Evolutionary conservation across 1,140 invertebrate genomes (phyloP), one percentile per base, ranked within the genome.

Genomic region (Aphelenchoides besseyi): DNA sequence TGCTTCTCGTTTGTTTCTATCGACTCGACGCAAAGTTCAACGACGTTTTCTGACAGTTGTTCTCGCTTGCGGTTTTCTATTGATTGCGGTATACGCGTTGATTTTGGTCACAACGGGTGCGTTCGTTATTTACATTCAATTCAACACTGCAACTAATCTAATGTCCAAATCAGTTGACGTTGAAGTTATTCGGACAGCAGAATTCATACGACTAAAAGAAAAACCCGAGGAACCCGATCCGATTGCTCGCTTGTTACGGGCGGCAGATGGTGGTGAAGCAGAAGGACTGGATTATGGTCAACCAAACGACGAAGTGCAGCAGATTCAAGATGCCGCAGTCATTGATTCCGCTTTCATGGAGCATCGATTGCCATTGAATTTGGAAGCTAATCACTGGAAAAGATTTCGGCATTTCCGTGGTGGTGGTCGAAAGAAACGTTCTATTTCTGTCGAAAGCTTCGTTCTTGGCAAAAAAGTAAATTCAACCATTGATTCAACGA

Each of bases 41-140:
- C 63, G 63, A 32, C 63, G 32, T 16, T 1, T 66, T 18, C 16
- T 66, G 12, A 29, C 16, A 30, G 16, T 16, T 12, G 32, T 66
- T 53, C 32, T 66, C 12, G 12, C 30, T 37, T 66, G 63, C 36
- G 63, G 63, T 2, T 33, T 66, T 29, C 16, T 66, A 12, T 29
- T 66, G 36, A 35, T 66, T 32, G 28, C 23, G 12, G 16, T 66
- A n/a, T 66, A 66, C 36, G 63, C 36, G n/a, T 53, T 66, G 8
- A 36, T 66, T 12, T 26, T 66, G 18, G 32, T 66, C 18, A 33
- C n/a, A 8, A 66, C 63, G 12, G 63, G 63, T 16, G 1, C 36
- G 16, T 66, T 36, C 30, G 30, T 66, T 53, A 0, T 66, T 33
- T 66, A 66, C 63, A 37, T 16, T n/a, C 63, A 66, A 55, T 53